Evolutionary conservation across 2,113 vertebrate genomes (phyloP), one percentile per base, ranked within the genome.

Genomic region (Azemiops feae): DNA sequence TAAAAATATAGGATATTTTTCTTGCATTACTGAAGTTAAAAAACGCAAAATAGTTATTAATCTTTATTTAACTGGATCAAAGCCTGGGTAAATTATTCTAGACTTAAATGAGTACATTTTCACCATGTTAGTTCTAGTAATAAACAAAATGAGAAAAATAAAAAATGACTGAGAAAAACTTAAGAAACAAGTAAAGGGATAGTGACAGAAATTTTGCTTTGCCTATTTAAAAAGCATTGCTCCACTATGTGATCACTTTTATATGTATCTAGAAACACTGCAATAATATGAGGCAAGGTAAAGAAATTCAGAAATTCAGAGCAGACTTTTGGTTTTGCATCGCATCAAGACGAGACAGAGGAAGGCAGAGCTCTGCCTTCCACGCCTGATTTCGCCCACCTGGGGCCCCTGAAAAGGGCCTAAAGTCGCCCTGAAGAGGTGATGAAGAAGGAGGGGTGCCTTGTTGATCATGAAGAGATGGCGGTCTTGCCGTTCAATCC

Each of bases 201-300:
- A 95, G 95, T 96, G 94, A 93, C 14, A 12, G 64, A 94, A 92
- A 97, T 96, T 96, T 96, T 90, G 93, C 94, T 95, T 95, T 57
- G 87, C 89, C 47, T 91, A 92, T 94, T 95, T 94, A 90, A 95
- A 96, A 95, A 93, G 91, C 94, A 96, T 93, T 93, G 39, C 93
- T 95, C 50, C 0, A 87, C 69, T 2, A 50, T 50, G 27, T n/a
- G 25, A 47, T 74, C n/a, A 34, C 14, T 69, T n/a, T 69, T n/a
- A 60, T 27, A 89, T 23, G 23, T 57, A 27, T 54, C 34, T 23
- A 89, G 34, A 89, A 25, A 57, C 9, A 43, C 8, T 89, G 4
- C 54, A 89, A 22, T 23, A 57, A 57, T 43, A 10, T 55, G 55
- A 34, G n/a, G 20, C 52, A 25, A 57, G 18, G 8, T 57, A 89